phyloP scores from a whole-genome alignment of 2,113 vertebrate species.

The Mixornis gularis region DNA sequence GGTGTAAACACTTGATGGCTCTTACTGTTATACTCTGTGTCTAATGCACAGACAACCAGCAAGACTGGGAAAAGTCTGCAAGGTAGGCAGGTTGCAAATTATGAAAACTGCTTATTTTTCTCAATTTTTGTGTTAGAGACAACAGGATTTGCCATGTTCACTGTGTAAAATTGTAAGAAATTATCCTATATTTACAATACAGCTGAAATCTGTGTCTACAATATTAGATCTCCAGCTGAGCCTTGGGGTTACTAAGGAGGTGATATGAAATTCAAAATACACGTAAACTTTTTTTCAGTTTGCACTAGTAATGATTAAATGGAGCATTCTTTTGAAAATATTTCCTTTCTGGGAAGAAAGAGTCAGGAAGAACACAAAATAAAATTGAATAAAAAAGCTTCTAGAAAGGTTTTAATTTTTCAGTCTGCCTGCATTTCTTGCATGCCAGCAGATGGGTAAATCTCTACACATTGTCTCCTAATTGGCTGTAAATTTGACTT shows the following conservation, averaged over 20 bases:
- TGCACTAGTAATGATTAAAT: background rate
- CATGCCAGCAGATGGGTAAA: background rate
- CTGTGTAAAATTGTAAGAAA: background rate
- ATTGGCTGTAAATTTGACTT: background rate
- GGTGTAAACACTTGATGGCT: background rate
- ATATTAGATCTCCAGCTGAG: background rate
- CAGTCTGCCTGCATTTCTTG: background rate
- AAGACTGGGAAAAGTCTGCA: background rate
- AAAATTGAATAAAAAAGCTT: background rate
- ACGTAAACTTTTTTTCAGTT: background rate
- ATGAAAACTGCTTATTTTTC: background rate
- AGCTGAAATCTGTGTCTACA: background rate
- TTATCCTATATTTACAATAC: background rate
- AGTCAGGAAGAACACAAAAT: background rate
- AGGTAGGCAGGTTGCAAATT: background rate
- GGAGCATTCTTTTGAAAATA: background rate
- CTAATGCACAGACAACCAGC: background rate
- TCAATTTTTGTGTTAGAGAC: background rate
- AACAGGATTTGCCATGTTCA: background rate
- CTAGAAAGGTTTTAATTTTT: background rate
- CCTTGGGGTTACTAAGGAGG: background rate
- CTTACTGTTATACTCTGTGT: background rate
- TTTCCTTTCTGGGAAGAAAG: background rate
- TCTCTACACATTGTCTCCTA: background rate
- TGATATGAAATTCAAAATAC: background rate